A percentile compares a stretch with the other conserved stretches of the same genome.
Conservation (phyloP, 2,888 invertebrate species). For the Melikaiella ostensackeni region DNA sequence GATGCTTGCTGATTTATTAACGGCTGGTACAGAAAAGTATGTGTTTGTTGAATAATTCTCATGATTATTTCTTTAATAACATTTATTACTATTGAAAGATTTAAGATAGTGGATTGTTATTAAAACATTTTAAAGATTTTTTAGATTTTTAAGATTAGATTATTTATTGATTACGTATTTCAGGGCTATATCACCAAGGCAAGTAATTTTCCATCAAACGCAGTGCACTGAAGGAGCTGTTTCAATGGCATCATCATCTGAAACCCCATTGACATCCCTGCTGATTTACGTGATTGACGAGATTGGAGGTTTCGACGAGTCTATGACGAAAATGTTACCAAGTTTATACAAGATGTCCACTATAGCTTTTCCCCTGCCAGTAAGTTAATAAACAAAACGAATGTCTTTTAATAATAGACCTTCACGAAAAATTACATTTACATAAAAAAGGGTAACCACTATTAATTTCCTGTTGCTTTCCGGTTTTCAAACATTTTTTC, state of each 20-base stretch:
- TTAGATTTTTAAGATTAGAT: background rate
- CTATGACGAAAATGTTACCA: conserved; percentile 70
- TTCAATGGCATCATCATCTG: conserved; percentile 51
- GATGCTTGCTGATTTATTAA: conserved; percentile 63
- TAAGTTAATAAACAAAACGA: conserved; percentile 58
- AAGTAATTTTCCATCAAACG: conserved; percentile 68
- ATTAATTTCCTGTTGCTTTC: too few relatives aligned
- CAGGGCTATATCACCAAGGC: conserved; percentile 64
- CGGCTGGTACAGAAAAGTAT: conserved; percentile 61
- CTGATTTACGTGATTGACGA: conserved; percentile 70
- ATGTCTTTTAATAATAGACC: background rate
- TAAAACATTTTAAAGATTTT: background rate
- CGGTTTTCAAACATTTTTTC: too few relatives aligned
- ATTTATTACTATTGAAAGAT: background rate
- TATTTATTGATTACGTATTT: conserved; percentile 32
- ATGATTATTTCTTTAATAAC: background rate
- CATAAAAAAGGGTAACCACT: too few relatives aligned
- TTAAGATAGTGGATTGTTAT: background rate
- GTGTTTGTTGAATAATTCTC: conserved; percentile 44
- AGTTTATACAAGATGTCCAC: conserved; percentile 61
- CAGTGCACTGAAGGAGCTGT: conserved; percentile 61
- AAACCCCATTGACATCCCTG: conserved; percentile 61
- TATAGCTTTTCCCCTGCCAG: conserved; percentile 65
- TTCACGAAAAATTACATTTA: background rate
- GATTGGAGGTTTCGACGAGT: conserved; percentile 65